Conservation (phyloP, 2,113 vertebrate genomes). For the Erythrocercus mccallii region DNA sequence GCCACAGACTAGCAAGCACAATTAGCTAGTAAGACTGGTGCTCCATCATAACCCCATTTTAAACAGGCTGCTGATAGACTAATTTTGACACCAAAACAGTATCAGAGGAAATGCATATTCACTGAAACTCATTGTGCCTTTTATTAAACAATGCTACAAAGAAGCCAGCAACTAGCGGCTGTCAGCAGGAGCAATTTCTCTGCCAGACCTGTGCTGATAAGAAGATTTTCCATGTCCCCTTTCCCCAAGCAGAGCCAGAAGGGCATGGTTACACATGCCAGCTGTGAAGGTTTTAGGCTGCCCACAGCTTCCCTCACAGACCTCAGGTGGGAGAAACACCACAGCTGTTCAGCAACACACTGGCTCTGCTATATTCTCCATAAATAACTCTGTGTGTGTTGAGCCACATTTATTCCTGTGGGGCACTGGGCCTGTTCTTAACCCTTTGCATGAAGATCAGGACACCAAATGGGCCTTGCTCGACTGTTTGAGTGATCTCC, state of each 20-base stretch:
- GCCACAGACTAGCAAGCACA: constrained; percentile 1
- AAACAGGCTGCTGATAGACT: neutral
- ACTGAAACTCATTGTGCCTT: neutral
- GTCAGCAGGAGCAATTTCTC: neutral
- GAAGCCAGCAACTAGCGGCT: neutral
- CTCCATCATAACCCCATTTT: neutral
- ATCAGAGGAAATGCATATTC: neutral
- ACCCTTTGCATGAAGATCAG: accelerated
- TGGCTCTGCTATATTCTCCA: neutral
- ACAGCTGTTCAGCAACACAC: accelerated
- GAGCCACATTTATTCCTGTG: neutral
- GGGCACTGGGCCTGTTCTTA: neutral
- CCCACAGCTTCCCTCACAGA: neutral
- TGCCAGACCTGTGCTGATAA: neutral
- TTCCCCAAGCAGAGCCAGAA: neutral
- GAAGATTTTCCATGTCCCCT: neutral
- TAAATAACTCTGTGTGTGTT: accelerated
- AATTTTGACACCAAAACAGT: neutral
- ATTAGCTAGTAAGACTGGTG: neutral
- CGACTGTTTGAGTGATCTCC: accelerated
- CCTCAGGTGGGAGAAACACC: neutral
- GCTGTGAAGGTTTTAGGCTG: neutral
- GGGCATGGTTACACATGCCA: neutral
- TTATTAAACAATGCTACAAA: neutral
- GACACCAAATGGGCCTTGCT: accelerated